These are phyloP conservation scores for Planiliza haematocheilus DNA, from an alignment of 2,113 vertebrate species.

Conservation along the genomic window DNA sequence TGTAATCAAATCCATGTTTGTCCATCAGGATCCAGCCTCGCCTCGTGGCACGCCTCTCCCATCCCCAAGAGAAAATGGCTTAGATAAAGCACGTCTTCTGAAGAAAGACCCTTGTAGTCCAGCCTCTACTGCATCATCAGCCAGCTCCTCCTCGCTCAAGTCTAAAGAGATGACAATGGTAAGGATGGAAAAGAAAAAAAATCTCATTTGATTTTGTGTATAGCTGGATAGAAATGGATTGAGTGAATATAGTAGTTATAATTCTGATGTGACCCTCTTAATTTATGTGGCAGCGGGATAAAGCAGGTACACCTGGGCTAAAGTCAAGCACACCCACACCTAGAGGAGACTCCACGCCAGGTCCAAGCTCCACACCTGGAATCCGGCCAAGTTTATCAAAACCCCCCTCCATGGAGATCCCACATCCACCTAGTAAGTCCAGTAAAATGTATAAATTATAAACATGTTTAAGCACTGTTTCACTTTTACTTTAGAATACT, in stretches of 20 bases:
- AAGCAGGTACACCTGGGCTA: conserved; percentile 93
- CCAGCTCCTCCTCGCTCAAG: conserved; percentile 96
- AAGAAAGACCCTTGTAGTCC: conserved; percentile 97
- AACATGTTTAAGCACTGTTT: background rate
- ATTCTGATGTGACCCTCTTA: background rate
- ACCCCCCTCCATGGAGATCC: conserved; percentile 92
- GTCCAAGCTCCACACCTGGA: conserved; percentile 91
- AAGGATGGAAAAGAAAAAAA: background rate
- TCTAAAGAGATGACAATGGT: conserved; percentile 87
- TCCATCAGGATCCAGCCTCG: conserved; percentile 88
- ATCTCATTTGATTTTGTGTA: background rate
- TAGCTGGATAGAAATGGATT: background rate
- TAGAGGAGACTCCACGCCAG: conserved; percentile 92
- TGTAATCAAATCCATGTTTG: conserved; percentile 13
- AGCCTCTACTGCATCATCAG: conserved; percentile 93
- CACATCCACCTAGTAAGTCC: conserved; percentile 91
- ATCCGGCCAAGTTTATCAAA: conserved; percentile 92
- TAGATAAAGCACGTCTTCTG: conserved; percentile 91
- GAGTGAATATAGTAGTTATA: background rate
- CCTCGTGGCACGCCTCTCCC: conserved; percentile 93
- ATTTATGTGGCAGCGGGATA: conserved; percentile 89
- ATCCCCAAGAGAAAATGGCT: conserved; percentile 93
- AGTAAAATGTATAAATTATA: background rate
- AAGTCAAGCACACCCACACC: conserved; percentile 97
- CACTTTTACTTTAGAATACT: background rate